phyloP scores from a whole-genome alignment of 2,113 vertebrate species.

The Apaloderma vittatum region DNA sequence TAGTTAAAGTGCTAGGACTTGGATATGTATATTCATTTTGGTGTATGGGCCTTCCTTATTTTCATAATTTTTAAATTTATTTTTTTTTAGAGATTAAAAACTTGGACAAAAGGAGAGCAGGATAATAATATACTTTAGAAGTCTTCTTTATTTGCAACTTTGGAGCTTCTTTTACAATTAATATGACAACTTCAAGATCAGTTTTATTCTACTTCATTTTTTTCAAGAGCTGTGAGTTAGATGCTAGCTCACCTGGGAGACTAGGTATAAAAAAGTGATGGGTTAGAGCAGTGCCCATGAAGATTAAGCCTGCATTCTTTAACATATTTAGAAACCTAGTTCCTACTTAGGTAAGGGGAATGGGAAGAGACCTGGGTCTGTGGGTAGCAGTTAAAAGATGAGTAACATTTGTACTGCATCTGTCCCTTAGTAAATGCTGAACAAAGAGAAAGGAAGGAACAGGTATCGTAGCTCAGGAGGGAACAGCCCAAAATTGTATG shows the following conservation, averaged over 20 bases:
- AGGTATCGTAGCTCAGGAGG: not conserved
- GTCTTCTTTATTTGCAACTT: not conserved
- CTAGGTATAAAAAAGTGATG: not conserved
- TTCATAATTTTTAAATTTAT: not conserved
- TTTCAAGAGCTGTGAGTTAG: not conserved
- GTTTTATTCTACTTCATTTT: not conserved
- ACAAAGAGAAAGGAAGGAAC: not conserved
- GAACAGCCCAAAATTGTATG: not conserved
- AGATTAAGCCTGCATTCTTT: not conserved
- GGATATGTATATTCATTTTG: not conserved
- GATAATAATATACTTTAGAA: not conserved
- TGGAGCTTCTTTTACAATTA: not conserved
- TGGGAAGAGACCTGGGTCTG: not conserved
- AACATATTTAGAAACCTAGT: not conserved
- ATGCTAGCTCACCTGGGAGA: not conserved
- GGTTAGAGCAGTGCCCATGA: not conserved
- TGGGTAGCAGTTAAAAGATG: not conserved
- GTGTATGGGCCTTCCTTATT: not conserved
- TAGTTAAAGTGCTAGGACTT: not conserved
- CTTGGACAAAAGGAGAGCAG: not conserved
- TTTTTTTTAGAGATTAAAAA: not conserved
- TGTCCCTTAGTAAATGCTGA: not conserved
- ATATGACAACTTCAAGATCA: not conserved
- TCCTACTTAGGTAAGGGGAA: not conserved
- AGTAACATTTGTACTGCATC: not conserved